These are phyloP conservation scores for Elephas maximus DNA, from an alignment of 2,113 vertebrate genomes.

Conservation along the genomic window DNA sequence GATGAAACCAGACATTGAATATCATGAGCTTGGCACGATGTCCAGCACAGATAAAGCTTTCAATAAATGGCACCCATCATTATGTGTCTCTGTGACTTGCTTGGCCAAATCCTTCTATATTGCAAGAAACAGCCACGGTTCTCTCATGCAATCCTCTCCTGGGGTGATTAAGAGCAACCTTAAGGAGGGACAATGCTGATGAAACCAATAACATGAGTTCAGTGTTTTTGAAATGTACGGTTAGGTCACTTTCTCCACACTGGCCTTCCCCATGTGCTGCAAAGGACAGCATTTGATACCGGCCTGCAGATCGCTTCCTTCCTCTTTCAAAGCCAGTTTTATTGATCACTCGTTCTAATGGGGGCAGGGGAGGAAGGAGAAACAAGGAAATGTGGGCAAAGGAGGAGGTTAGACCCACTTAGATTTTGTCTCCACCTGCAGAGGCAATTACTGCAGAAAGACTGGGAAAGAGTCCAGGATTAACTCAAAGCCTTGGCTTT, in stretches of 20 bases:
- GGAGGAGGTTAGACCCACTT: background rate
- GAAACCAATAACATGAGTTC: conserved; percentile 61
- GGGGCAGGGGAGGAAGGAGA: conserved; percentile 63
- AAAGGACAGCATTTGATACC: conserved; percentile 81
- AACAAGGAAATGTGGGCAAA: background rate
- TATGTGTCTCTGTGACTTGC: background rate
- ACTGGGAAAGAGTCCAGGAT: background rate
- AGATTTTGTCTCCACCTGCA: background rate
- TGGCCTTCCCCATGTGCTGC: conserved; percentile 53
- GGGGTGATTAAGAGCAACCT: conserved; percentile 65
- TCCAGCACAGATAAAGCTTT: accelerated
- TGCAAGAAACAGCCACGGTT: background rate
- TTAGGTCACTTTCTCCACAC: conserved; percentile 41
- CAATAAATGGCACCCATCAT: accelerated
- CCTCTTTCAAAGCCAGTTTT: conserved; percentile 81
- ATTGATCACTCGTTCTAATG: conserved; percentile 84
- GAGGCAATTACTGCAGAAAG: background rate
- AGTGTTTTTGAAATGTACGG: conserved; percentile 26
- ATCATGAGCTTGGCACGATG: background rate
- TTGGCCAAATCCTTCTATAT: background rate
- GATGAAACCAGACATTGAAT: accelerated
- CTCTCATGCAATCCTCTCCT: conserved; percentile 5
- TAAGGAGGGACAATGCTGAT: conserved; percentile 71
- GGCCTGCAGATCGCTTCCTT: conserved; percentile 84
- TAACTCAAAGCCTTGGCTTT: background rate